A percentile compares a stretch with the other conserved stretches of the same genome.
phyloP scores from a whole-genome alignment of 2,888 invertebrate species.

The Ectobius pallidus region DNA sequence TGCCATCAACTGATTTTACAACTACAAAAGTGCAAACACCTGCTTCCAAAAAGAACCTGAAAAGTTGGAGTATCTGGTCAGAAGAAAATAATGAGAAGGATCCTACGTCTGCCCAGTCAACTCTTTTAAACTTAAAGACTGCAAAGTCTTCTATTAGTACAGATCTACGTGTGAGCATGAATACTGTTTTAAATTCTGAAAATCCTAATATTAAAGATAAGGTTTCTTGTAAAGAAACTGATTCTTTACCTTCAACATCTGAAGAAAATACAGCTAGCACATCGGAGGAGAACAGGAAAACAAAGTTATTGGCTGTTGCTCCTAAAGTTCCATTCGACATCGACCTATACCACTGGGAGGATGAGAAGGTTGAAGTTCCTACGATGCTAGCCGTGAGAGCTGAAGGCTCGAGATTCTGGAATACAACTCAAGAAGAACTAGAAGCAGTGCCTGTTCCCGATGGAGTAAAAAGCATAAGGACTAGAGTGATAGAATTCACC shows the following conservation, averaged over 20 bases:
- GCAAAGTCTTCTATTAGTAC: not conserved
- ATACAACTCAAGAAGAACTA: conserved; percentile 50
- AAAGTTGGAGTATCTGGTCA: conserved; percentile 45
- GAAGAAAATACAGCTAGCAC: not conserved
- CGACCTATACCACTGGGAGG: conserved; percentile 61
- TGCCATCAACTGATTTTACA: not conserved
- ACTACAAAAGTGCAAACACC: not conserved
- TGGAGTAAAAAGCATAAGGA: conserved; percentile 49
- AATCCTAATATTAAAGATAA: too few relatives aligned
- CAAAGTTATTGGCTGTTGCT: conserved; percentile 51
- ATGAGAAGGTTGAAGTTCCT: conserved; percentile 54
- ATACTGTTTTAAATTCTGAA: too few relatives aligned
- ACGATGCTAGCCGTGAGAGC: conserved; percentile 51
- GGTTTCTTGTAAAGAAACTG: not conserved
- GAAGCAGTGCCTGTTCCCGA: conserved; percentile 51
- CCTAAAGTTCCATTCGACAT: conserved; percentile 58
- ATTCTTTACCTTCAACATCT: conserved; percentile 38
- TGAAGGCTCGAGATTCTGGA: conserved; percentile 53
- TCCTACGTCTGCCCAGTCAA: conserved; percentile 44
- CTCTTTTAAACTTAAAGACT: conserved; percentile 24
- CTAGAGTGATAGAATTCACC: conserved; percentile 55
- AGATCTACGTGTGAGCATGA: too few relatives aligned
- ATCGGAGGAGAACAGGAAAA: conserved; percentile 46
- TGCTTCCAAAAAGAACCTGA: conserved; percentile 5
- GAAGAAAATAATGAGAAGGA: conserved; percentile 47